Evolutionary conservation across 1,140 invertebrate genomes (phyloP), one percentile per base, ranked within the genome.

Genomic region (Chelonus insularis): DNA sequence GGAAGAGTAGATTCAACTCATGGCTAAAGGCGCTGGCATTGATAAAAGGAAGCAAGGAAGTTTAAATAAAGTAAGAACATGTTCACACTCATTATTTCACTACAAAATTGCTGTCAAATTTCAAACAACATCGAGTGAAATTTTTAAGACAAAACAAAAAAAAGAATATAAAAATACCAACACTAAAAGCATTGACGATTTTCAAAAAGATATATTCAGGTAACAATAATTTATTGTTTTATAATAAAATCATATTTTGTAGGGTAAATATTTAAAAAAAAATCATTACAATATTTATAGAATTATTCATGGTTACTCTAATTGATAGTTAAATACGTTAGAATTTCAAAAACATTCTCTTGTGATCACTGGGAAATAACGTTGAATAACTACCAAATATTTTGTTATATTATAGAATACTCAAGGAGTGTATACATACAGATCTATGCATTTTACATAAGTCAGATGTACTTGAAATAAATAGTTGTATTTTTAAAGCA

Each of bases 401-500:
- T 57, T 52, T 57, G 52, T 73, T 70, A 68, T 63, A 64, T 77
- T 79, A 39, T 71, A 83, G 82, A 80, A 80, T 83, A 69, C 79
- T 78, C 70, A 73, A 69, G 58, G 76, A 80, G 45, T 77, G 74
- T 66, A 70, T 81, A 50, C 72, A 81, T 72, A 74, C 69, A 62
- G 82, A 83, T 75, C 70, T 83, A 64, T 75, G 80, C 64, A 77
- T 83, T 68, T 66, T 77, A 68, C 70, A 81, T 66, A 75, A 70
- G 68, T 75, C 67, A 67, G 73, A 75, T 60, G 62, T 75, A 63
- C 72, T 83, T 68, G 59, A 69, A 67, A 73, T 76, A 50, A 80
- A 83, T 68, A 68, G 71, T 64, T 80, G 80, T 64, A 77, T 84
- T 45, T 34, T 84, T 62, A 75, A 67, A 62, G 67, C 75, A 48